Percentiles rank a stretch among this genome's conserved stretches.
phyloP scores from a whole-genome alignment of 2,797 vertebrate species.

The Chrysocyon brachyurus region DNA sequence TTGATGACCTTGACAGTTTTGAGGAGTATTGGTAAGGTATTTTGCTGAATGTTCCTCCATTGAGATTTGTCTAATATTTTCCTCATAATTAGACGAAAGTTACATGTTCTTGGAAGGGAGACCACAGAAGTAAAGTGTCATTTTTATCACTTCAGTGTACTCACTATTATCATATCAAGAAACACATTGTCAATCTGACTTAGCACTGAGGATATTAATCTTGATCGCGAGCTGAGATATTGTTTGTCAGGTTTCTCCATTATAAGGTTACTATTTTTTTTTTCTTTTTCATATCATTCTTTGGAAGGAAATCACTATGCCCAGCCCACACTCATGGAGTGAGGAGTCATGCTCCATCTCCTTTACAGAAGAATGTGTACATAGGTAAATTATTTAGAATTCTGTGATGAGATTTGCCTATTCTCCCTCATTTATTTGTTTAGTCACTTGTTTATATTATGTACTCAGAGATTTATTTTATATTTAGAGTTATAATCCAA shows the following conservation, averaged over 20 bases:
- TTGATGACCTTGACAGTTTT: neutral
- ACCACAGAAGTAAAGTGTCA: neutral
- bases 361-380: neutral
- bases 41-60: neutral
- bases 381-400: neutral
- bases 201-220: neutral
- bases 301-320: neutral
- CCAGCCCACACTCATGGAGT: neutral
- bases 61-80: neutral
- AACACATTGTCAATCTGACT: neutral
- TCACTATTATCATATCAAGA: neutral
- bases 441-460: neutral
- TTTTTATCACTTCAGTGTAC: neutral
- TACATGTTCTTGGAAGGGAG: neutral
- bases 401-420: neutral
- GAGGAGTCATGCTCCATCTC: neutral
- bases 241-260: neutral
- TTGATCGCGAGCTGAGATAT: neutral
- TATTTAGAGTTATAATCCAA: neutral
- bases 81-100: neutral
- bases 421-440: neutral
- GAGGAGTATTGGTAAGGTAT: neutral
- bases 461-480: neutral
- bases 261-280: neutral
- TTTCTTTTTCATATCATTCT: neutral